These are phyloP conservation scores for Scytalopus superciliaris DNA, from an alignment of 2,113 vertebrate species.

Conservation along the genomic window DNA sequence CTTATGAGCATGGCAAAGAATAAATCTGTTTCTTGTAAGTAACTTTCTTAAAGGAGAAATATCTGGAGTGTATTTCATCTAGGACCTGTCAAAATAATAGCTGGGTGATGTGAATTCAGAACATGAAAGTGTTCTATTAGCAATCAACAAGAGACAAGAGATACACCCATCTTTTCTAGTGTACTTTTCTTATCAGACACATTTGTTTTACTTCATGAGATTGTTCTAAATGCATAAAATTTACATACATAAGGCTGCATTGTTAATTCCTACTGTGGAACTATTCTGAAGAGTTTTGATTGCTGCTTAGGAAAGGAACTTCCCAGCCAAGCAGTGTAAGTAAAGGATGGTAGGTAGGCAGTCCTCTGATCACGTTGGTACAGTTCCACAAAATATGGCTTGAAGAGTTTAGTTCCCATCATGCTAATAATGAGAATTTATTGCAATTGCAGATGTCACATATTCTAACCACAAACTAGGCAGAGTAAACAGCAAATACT, in stretches of 20 bases:
- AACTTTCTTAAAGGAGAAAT: conserved; percentile 44
- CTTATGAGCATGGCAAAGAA: conserved; percentile 36
- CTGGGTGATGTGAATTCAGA: conserved; percentile 41
- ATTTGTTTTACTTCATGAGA: conserved; percentile 56
- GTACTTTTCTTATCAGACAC: conserved; percentile 38
- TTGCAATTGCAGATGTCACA: background rate
- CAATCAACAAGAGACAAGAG: conserved; percentile 58
- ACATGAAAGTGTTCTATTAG: conserved; percentile 57
- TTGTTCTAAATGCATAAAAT: conserved; percentile 66
- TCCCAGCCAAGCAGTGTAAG: background rate
- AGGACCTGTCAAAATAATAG: conserved; percentile 61
- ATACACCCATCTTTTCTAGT: conserved; percentile 27
- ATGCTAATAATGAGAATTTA: background rate
- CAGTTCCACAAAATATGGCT: background rate
- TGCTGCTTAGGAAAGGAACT: background rate
- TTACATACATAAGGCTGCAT: conserved; percentile 6
- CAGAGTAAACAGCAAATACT: background rate
- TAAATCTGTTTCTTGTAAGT: conserved; percentile 42
- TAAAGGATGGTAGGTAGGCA: background rate
- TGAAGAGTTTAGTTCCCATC: background rate
- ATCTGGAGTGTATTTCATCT: conserved; percentile 52
- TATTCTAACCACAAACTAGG: background rate
- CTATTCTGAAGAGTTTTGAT: background rate
- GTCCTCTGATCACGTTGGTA: background rate
- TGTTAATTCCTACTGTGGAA: conserved; percentile 16